Evolutionary conservation across 2,888 invertebrate genomes (phyloP), one percentile per base, ranked within the genome.

Genomic region (Ectemnius continuus): DNA sequence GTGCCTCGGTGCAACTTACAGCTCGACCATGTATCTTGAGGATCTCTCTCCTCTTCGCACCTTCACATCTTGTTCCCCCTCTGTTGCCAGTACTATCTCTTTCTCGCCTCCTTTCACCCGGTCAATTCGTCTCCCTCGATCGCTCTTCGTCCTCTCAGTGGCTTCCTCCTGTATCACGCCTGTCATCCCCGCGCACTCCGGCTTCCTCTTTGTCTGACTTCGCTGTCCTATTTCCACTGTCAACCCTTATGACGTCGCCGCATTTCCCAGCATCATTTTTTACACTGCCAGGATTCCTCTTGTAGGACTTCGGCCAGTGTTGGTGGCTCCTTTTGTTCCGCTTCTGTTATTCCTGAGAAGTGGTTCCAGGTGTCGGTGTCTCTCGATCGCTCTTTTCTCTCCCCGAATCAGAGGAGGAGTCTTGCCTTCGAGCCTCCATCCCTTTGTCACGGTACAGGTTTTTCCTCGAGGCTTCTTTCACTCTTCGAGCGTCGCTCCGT

Each of bases 1-100:
- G 20, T 61, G 47, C 47, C 70, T 52, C 66, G 59, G 48, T 48
- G 67, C 61, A 58, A 45, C 63, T 61, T 58, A 61, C 46, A 52
- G 64, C 67, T 36, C 36, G 36, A 36, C 36, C 6, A 36, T 36
- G 67, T 75, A 70, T 73, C 77, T 73, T 57, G 67, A 80, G 69
- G 71, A 82, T 79, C 69, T 36, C 36, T 11, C 36, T 36, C 36
- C 36, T 36, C 36, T 36, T 36, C 36, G 36, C 36, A 36, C 60
- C 67, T 59, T 65, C 56, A 68, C 61, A 57, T 52, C 61, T 63
- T 71, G 52, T 68, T 65, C 52, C 59, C 52, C 59, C 59, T 67
- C 66, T 36, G 36, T 36, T 36, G 6, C 8, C 8, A 36, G 36
- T 46, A 28, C 61, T 63, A 47, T 52, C 20, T 36, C 16, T 14